Evolutionary conservation across 1,140 invertebrate species (phyloP), one percentile per base, ranked within the genome.

Genomic region (Scaptomyza pallida): DNA sequence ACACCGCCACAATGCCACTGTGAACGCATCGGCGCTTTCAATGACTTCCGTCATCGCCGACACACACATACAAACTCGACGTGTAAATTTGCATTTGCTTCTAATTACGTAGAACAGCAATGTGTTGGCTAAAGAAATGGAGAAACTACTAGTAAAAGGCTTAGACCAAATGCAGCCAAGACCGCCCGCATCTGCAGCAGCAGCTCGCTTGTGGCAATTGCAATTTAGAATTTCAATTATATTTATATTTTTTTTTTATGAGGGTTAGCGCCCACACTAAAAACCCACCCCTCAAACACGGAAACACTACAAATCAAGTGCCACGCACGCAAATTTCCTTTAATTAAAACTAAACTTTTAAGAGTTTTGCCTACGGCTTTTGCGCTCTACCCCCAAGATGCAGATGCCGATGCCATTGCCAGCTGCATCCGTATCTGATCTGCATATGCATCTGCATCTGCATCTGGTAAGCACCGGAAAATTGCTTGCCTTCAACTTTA

Each of bases 141-240:
- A 17, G 12, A 23, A 41, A 19, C 13, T n/a, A 23, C 13, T 16
- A 23, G 19, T 16, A 16, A 9, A 51, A 26, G 54, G 23, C 54
- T 43, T 52, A 16, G n/a, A 67, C 47, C 54, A 35, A 35, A 48
- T 43, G 26, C 37, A 21, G 21, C 57, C 45, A 44, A 62, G 33
- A 61, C 17, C 37, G 62, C 57, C 77, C 74, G 57, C 72, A 59
- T 57, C 55, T 21, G 43, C 33, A 13, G 21, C 37, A 52, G 43
- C 48, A 45, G 43, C 17, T n/a, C 30, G 26, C 72, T 86, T 77
- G 81, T 59, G 81, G 80, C 76, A 85, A 86, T 75, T 86, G 80
- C 80, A 85, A 85, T 85, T 85, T 86, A 85, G 81, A 85, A 85
- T 71, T 85, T 85, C 80, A 85, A 85, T 85, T 85, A 85, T 85